Evolutionary conservation across 1,140 invertebrate species (phyloP).

Genomic region (Popillia japonica): DNA sequence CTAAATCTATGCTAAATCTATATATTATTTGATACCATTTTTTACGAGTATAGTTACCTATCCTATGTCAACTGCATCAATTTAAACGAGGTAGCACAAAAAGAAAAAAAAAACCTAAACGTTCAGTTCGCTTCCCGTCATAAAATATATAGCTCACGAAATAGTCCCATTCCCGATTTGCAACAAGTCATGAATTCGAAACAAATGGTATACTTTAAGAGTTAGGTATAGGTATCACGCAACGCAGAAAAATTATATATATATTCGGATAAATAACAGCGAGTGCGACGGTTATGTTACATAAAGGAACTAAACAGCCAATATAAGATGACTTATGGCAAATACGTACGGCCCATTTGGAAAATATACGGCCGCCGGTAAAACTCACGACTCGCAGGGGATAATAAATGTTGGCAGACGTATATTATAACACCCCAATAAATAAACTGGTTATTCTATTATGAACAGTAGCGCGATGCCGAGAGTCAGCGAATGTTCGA

Average conservation of each 20-base stretch:
- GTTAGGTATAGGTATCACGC: not conserved
- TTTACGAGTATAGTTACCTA: not conserved
- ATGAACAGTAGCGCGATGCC: slow-evolving; percentile 49
- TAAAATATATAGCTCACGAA: slow-evolving; percentile 19
- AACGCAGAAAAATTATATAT: slow-evolving; percentile 18
- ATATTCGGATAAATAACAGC: slow-evolving; percentile 4
- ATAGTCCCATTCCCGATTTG: not conserved
- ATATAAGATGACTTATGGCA: slow-evolving; percentile 50
- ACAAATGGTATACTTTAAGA: slow-evolving; percentile 2
- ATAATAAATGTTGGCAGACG: slow-evolving; percentile 55
- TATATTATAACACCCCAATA: slow-evolving; percentile 55
- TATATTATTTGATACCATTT: too few relatives aligned
- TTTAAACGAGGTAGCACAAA: not conserved
- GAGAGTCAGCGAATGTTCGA: slow-evolving; percentile 6
- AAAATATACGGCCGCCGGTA: slow-evolving; percentile 50
- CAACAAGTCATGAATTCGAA: slow-evolving; percentile 24
- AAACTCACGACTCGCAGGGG: slow-evolving; percentile 50
- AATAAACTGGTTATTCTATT: slow-evolving; percentile 56
- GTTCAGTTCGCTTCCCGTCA: not conserved
- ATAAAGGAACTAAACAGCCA: slow-evolving; percentile 38
- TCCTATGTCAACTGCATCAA: not conserved
- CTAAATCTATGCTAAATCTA: not conserved
- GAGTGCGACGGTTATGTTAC: slow-evolving; percentile 8
- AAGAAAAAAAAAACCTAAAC: not conserved
- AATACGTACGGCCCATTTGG: slow-evolving; percentile 47